phyloP scores from a whole-genome alignment of 2,113 vertebrate species.

The Amphilophus citrinellus region DNA sequence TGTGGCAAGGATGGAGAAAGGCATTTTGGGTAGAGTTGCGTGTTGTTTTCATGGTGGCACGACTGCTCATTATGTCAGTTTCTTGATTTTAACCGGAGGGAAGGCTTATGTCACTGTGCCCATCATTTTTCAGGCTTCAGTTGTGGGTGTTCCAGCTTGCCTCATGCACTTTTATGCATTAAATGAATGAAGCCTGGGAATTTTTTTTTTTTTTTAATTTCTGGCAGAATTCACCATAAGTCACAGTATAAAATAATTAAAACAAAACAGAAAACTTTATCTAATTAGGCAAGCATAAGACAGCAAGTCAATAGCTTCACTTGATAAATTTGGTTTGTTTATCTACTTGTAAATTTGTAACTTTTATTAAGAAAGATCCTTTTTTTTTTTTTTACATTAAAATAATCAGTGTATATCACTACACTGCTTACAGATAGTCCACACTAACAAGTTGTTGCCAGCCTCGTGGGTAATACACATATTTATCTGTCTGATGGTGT shows the following conservation, averaged over 20 bases:
- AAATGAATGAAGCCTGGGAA: slow-evolving; percentile 17
- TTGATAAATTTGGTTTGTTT: neutral
- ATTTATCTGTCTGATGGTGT: slow-evolving; percentile 15
- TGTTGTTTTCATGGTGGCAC: slow-evolving; percentile 63
- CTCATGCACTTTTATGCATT: slow-evolving; percentile 12
- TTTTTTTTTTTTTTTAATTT: slow-evolving; percentile 3
- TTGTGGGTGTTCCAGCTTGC: slow-evolving; percentile 18
- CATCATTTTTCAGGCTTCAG: slow-evolving; percentile 45
- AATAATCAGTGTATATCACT: neutral
- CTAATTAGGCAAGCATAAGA: slow-evolving; percentile 14
- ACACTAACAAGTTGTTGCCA: neutral
- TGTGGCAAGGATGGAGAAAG: slow-evolving; percentile 37
- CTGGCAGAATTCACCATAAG: slow-evolving; percentile 28
- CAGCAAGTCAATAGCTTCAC: slow-evolving; percentile 2
- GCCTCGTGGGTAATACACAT: neutral
- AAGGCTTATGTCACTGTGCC: slow-evolving; percentile 56
- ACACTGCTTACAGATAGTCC: slow-evolving; percentile 15
- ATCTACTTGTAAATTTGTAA: neutral
- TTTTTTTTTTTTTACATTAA: neutral
- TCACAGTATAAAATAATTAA: neutral
- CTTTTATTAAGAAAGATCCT: neutral
- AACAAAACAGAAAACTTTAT: neutral
- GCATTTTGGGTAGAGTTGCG: slow-evolving; percentile 67
- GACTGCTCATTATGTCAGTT: slow-evolving; percentile 68
- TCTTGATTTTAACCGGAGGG: slow-evolving; percentile 58